Conservation (phyloP, 2,797 vertebrate species). For the Fratercula arctica region DNA sequence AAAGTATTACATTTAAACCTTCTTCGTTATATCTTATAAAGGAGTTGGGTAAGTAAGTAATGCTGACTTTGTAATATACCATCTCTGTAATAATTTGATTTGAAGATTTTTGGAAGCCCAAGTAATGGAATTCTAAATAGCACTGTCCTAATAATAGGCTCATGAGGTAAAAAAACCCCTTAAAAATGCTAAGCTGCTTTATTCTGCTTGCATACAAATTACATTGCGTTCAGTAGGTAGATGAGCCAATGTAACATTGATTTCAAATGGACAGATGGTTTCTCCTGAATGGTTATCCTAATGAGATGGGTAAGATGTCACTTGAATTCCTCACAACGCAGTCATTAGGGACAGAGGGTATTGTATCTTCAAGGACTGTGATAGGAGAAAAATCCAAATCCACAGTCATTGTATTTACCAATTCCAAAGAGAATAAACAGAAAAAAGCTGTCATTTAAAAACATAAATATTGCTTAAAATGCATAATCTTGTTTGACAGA, state of each 20-base stretch:
- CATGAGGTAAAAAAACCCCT: slow-evolving; percentile 55
- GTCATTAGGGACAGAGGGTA: background rate
- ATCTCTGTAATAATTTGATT: background rate
- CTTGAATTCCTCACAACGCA: slow-evolving; percentile 22
- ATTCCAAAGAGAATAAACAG: background rate
- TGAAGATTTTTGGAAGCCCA: slow-evolving; percentile 26
- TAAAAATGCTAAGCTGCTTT: slow-evolving; percentile 59
- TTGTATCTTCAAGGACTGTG: background rate
- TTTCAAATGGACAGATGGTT: slow-evolving; percentile 62
- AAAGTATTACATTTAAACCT: background rate
- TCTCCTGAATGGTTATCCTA: slow-evolving; percentile 64
- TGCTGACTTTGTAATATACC: background rate
- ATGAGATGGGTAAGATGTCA: slow-evolving; percentile 58
- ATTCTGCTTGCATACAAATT: slow-evolving; percentile 69
- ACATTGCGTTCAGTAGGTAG: slow-evolving; percentile 44
- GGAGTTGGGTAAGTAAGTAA: background rate
- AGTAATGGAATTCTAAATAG: slow-evolving; percentile 66
- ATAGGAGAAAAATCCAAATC: background rate
- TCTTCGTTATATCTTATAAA: background rate
- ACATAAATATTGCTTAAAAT: background rate
- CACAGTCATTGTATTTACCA: background rate
- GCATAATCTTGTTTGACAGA: background rate
- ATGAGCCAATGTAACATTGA: slow-evolving; percentile 23
- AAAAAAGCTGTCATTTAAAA: background rate
- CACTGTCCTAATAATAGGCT: slow-evolving; percentile 65